phyloP scores from a whole-genome alignment of 2,888 invertebrate species.

The Biston betularia region DNA sequence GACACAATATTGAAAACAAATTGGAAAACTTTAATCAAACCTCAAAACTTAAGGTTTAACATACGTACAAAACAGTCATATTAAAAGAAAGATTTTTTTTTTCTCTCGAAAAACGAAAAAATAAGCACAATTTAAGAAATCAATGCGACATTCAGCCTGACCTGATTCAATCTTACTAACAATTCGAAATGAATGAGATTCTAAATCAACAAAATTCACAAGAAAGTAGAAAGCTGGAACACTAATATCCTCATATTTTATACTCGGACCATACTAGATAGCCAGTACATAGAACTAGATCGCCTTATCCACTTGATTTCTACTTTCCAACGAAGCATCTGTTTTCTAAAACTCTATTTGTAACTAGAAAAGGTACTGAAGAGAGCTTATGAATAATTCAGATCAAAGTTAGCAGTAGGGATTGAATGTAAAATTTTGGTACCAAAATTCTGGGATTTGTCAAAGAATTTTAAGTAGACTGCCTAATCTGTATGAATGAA shows the following conservation, averaged over 20 bases:
- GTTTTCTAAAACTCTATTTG: conserved; percentile 34
- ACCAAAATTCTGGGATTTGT: not conserved
- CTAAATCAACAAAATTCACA: conserved; percentile 10
- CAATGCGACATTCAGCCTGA: too few species aligned
- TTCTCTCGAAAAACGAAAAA: too few species aligned
- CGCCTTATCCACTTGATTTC: conserved; percentile 29
- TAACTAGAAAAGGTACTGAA: conserved; percentile 21
- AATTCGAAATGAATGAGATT: not conserved
- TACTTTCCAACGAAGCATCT: conserved; percentile 37
- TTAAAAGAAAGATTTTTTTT: too few species aligned
- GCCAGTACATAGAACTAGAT: conserved; percentile 33
- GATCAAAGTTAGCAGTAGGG: not conserved
- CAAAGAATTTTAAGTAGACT: not conserved
- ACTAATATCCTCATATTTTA: conserved; percentile 10
- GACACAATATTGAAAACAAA: too few species aligned
- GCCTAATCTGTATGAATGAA: not conserved
- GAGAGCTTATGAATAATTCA: conserved; percentile 16
- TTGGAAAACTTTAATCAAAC: too few species aligned
- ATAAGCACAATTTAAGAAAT: not conserved
- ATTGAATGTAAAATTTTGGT: conserved; percentile 1
- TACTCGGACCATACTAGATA: conserved; percentile 10
- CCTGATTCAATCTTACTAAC: too few species aligned
- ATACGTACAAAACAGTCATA: too few species aligned
- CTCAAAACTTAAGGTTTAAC: too few species aligned
- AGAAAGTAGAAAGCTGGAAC: conserved; percentile 32